A percentile compares a stretch with the other conserved stretches of the same genome.
phyloP scores from a whole-genome alignment of 2,888 invertebrate species.

The Trissolcus brochymenae region DNA sequence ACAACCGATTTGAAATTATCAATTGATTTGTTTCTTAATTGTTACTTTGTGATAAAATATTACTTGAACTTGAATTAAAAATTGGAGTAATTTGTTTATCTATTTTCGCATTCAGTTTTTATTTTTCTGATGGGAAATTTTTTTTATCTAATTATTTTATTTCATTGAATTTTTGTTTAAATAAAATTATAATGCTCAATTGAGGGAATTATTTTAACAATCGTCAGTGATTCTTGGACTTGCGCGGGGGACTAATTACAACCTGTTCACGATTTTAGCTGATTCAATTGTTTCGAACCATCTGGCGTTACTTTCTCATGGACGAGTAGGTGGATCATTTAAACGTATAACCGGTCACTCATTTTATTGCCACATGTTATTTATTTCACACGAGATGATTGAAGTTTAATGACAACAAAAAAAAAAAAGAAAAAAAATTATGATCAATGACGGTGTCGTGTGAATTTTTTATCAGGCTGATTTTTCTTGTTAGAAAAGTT shows the following conservation, averaged over 20 bases:
- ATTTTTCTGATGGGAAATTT: too few relatives aligned
- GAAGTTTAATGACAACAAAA: slow-evolving; percentile 42
- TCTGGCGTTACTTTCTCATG: slow-evolving; percentile 74
- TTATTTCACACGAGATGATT: slow-evolving; percentile 72
- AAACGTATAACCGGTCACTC: slow-evolving; percentile 59
- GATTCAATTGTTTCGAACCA: slow-evolving; percentile 67
- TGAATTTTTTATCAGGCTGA: slow-evolving; percentile 4
- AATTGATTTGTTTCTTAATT: too few relatives aligned
- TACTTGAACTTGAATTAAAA: too few relatives aligned
- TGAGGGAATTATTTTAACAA: neutral
- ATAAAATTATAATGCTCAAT: too few relatives aligned
- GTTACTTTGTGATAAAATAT: too few relatives aligned
- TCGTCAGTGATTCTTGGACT: neutral
- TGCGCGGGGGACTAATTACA: slow-evolving; percentile 51
- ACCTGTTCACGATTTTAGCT: slow-evolving; percentile 68
- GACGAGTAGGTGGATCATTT: slow-evolving; percentile 65
- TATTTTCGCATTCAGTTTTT: too few relatives aligned
- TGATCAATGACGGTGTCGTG: slow-evolving; percentile 33
- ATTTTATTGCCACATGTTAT: slow-evolving; percentile 71
- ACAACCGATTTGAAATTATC: too few relatives aligned
- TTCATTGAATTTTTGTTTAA: too few relatives aligned
- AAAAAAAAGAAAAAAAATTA: slow-evolving; percentile 10
- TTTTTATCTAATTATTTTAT: too few relatives aligned
- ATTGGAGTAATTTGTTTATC: too few relatives aligned
- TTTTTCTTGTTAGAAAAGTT: neutral